Base-by-base conservation (phyloP, 2,888 invertebrate genomes). In the Ligdia adustata region DNA sequence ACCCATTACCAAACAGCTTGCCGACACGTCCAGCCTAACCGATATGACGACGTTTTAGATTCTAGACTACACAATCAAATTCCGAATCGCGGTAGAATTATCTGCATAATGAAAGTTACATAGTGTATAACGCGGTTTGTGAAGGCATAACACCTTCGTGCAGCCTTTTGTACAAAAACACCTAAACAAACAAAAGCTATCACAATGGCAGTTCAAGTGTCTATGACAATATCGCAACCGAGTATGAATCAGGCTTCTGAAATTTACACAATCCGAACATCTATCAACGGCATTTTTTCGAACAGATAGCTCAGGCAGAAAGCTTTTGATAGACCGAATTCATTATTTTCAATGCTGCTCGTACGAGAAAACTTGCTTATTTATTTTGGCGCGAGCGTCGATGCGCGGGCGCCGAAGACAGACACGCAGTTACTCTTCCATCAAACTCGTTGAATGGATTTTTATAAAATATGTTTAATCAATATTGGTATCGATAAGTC, bases 321-420 rank as follows among this genome's bases (percentile, higher is more conserved):
- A 42, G 34, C 34, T 32, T 53, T 42, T 32, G 52, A 53, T 64
- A 54, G 42, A 64, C 56, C 49, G 31, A 57, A 62, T 60, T 56
- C 34, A 60, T 72, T 64, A 62, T 62, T 59, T 66, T 62, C 58
- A 61, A 63, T 57, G 55, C 47, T 54, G 52, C 53, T 29, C 58
- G 61, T 53, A 63, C 57, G 51, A 64, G 62, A 66, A 73, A 52
- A 64, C 68, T 66, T 68, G 82, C 72, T 82, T 89, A 84, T 88
- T 89, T 88, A 82, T 82, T 75, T 88, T 88, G 87, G 86, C 86
- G 65, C 72, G 62, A 52, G 71, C 65, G 59, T 58, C 66, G 75
- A 87, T 88, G 83, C 79, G 81, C 80, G 64, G 59, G 67, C 78
- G 75, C 65, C 77, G 88, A 83, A 81, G 87, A 86, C 82, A 80